These are phyloP conservation scores for Penaeus indicus DNA, from an alignment of 1,140 invertebrate genomes.

Conservation along the genomic window DNA sequence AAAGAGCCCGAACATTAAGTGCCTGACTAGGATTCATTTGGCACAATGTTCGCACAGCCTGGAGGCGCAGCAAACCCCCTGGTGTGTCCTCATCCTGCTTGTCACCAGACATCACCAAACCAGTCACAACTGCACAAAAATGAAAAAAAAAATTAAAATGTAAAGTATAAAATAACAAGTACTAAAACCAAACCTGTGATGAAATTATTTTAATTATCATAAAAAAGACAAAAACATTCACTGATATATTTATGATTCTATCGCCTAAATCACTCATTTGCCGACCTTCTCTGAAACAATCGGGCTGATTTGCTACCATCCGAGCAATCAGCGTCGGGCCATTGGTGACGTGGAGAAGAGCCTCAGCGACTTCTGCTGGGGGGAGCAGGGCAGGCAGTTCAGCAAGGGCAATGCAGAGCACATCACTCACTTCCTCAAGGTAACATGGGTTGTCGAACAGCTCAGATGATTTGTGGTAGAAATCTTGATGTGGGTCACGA, in stretches of 20 bases:
- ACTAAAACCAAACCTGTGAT: too few species aligned
- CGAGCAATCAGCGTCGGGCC: conserved; percentile 90
- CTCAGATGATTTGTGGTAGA: conserved; percentile 84
- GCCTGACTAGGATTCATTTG: conserved; percentile 91
- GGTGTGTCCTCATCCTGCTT: conserved; percentile 85
- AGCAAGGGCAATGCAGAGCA: conserved; percentile 92
- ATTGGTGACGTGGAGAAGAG: conserved; percentile 90
- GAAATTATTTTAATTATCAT: too few species aligned
- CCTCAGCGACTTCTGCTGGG: conserved; percentile 84
- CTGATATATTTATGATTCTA: not conserved
- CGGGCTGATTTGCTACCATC: conserved; percentile 92
- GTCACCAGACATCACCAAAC: conserved; percentile 80
- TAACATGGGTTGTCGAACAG: conserved; percentile 96
- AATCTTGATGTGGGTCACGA: conserved; percentile 75
- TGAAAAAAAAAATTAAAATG: conserved; percentile 19
- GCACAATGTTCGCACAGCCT: conserved; percentile 84
- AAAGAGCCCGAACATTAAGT: conserved; percentile 84
- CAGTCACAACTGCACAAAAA: conserved; percentile 56
- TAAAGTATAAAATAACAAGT: not conserved
- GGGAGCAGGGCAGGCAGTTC: conserved; percentile 91
- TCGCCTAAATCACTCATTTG: not conserved
- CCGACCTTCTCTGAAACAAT: conserved; percentile 88
- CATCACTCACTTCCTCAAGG: conserved; percentile 94
- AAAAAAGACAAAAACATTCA: not conserved
- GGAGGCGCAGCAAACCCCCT: conserved; percentile 79